phyloP scores from a whole-genome alignment of 2,797 vertebrate genomes.

The Rhinatrema bivittatum region DNA sequence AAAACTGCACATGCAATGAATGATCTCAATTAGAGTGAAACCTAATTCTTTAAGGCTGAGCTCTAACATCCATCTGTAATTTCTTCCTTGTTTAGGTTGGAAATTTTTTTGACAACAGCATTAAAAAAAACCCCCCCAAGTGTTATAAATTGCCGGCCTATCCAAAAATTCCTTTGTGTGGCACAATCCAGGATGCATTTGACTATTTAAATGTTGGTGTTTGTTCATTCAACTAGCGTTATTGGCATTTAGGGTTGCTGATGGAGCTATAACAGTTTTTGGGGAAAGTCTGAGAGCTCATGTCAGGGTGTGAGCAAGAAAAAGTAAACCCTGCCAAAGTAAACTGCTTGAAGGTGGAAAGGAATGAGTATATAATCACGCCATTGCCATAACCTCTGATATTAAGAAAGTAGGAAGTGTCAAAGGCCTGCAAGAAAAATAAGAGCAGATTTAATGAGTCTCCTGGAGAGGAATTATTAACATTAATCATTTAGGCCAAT shows the following conservation, averaged over 20 bases:
- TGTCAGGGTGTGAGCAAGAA: conserved; percentile 46
- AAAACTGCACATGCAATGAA: conserved; percentile 73
- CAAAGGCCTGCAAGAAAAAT: conserved; percentile 51
- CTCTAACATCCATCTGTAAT: conserved; percentile 64
- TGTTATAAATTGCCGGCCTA: conserved; percentile 45
- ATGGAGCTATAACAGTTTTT: conserved; percentile 48
- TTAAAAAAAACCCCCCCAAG: conserved; percentile 35
- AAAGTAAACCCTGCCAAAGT: conserved; percentile 48
- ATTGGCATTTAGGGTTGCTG: conserved; percentile 43
- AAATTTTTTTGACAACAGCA: conserved; percentile 64
- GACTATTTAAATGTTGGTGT: conserved; percentile 24
- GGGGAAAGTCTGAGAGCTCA: conserved; percentile 44
- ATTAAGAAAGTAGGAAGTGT: conserved; percentile 58
- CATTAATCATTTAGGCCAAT: conserved; percentile 55
- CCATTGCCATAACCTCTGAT: conserved; percentile 62
- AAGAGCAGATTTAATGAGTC: conserved; percentile 44
- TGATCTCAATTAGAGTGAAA: conserved; percentile 88
- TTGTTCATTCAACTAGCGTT: conserved; percentile 30
- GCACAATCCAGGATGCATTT: conserved; percentile 21
- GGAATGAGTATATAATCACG: conserved; percentile 57
- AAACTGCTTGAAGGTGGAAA: conserved; percentile 55
- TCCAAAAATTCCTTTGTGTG: conserved; percentile 46
- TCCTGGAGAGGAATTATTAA: conserved; percentile 54
- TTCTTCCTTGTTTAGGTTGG: conserved; percentile 76
- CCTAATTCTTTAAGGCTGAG: conserved; percentile 66